Percentiles rank a stretch among this genome's conserved stretches.
phyloP scores from a whole-genome alignment of 2,113 vertebrate species.

The Columba janthina region DNA sequence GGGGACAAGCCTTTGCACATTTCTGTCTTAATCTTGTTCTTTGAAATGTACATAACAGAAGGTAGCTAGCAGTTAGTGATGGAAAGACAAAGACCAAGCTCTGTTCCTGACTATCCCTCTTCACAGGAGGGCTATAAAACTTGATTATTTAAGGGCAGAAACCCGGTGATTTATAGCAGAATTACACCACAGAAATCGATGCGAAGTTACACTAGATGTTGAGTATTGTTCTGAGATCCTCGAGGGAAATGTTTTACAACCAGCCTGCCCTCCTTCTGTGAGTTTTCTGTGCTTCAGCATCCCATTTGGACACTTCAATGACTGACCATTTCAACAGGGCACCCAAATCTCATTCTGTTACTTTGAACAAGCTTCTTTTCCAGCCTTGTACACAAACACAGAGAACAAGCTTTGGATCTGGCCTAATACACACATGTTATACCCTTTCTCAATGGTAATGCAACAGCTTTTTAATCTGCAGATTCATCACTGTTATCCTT shows the following conservation, averaged over 20 bases:
- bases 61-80: neutral
- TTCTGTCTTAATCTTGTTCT: neutral
- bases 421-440: too few species aligned
- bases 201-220: neutral
- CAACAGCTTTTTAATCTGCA: constrained; percentile 15
- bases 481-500: neutral
- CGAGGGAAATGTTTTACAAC: neutral
- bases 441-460: neutral
- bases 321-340: neutral
- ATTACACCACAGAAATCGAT: neutral
- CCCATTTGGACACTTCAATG: neutral
- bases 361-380: neutral
- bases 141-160: neutral
- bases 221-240: neutral
- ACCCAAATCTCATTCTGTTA: neutral
- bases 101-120: neutral
- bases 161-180: neutral
- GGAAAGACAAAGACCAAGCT: neutral
- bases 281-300: neutral
- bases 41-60: neutral
- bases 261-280: neutral
- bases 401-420: too few species aligned
- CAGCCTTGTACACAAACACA: neutral
- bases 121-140: neutral
- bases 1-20: neutral